phyloP scores from a whole-genome alignment of 2,797 vertebrate genomes.

The Scyliorhinus canicula region DNA sequence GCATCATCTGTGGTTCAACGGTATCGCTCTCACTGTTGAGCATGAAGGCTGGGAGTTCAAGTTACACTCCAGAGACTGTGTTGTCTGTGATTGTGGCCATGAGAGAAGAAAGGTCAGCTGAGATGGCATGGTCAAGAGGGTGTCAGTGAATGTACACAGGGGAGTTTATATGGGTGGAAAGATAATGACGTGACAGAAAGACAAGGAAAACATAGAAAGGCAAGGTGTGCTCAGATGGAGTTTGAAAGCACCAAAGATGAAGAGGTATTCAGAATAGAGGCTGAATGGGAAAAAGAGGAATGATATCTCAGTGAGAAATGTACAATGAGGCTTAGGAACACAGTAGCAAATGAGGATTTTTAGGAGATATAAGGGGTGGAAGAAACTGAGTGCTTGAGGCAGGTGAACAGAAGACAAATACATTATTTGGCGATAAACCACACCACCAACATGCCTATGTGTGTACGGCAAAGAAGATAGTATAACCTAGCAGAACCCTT shows the following conservation, averaged over 20 bases:
- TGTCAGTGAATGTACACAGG: not conserved
- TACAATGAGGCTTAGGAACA: not conserved
- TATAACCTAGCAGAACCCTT: not conserved
- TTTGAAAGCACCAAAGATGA: too few relatives aligned
- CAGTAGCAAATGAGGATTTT: not conserved
- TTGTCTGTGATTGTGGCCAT: not conserved
- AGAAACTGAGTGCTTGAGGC: not conserved
- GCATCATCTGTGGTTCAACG: too few relatives aligned
- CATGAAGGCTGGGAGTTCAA: not conserved
- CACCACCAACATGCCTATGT: too few relatives aligned
- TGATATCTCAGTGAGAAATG: not conserved
- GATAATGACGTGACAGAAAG: not conserved
- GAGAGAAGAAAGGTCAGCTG: not conserved
- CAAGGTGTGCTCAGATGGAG: not conserved
- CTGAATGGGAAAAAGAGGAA: not conserved
- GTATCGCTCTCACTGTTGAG: not conserved
- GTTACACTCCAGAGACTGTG: not conserved
- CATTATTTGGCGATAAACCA: too few relatives aligned
- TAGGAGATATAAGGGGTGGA: not conserved
- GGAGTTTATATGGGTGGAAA: not conserved
- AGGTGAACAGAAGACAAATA: not conserved
- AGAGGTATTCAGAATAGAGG: too few relatives aligned
- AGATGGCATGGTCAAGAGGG: not conserved
- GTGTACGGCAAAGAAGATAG: too few relatives aligned
- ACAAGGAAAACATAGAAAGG: not conserved